Conservation (phyloP, 2,888 invertebrate species). For the Allygus modestus region DNA sequence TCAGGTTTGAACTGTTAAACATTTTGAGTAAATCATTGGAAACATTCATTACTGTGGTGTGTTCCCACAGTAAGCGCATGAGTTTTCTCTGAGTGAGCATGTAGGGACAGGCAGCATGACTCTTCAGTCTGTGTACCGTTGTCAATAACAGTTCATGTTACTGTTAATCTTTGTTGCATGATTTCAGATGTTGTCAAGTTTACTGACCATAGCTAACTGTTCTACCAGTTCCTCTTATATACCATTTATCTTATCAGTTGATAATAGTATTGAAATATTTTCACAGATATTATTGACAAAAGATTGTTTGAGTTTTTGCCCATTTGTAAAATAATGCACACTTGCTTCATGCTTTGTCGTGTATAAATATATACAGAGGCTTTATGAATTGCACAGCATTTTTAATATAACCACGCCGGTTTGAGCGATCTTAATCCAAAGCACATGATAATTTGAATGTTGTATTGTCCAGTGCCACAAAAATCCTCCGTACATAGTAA, state of each 20-base stretch:
- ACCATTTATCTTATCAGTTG: constrained; percentile 14
- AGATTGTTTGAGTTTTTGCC: background rate
- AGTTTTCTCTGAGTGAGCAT: constrained; percentile 6
- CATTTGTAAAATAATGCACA: constrained; percentile 53
- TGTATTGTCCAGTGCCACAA: background rate
- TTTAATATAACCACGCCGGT: background rate
- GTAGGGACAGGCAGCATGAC: constrained; percentile 44
- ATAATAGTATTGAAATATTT: constrained; percentile 52
- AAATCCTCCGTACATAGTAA: background rate
- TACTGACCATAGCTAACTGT: constrained; percentile 16
- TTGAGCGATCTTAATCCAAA: background rate
- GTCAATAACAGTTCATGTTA: constrained; percentile 46
- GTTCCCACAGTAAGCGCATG: constrained; percentile 27
- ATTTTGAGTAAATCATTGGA: too few species aligned
- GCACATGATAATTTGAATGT: background rate
- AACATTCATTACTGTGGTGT: too few species aligned
- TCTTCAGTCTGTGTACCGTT: constrained; percentile 47
- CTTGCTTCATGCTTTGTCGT: constrained; percentile 33
- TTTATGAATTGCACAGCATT: constrained; percentile 1
- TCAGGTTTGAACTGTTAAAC: too few species aligned
- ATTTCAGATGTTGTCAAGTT: constrained; percentile 47
- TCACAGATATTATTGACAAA: constrained; percentile 42
- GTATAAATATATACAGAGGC: constrained; percentile 31
- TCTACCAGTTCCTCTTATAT: background rate
- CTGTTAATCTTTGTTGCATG: constrained; percentile 49